A percentile compares a stretch with the other conserved stretches of the same genome.
Evolutionary conservation across 2,113 vertebrate genomes (phyloP).

Genomic region (Neotragus pygmaeus): DNA sequence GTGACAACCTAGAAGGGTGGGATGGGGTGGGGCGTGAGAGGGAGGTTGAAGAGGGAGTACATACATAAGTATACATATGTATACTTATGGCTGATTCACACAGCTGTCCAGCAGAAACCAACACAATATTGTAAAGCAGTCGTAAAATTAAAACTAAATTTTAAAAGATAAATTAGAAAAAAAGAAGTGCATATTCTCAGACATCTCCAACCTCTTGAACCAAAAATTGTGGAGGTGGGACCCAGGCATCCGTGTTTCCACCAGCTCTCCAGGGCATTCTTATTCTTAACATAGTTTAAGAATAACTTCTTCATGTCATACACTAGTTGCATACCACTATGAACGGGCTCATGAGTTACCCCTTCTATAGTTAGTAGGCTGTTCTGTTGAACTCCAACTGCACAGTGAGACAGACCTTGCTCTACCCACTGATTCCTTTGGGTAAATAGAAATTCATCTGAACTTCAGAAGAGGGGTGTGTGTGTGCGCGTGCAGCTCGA

Average conservation of each 20-base stretch:
- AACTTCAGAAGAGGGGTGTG: neutral
- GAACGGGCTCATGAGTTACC: neutral
- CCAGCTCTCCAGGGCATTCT: neutral
- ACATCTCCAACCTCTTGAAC: neutral
- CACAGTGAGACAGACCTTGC: neutral
- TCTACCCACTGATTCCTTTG: neutral
- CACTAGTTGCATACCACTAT: neutral
- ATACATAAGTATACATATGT: neutral
- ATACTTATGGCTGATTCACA: neutral
- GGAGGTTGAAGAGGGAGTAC: neutral
- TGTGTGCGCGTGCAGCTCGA: neutral
- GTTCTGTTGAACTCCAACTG: neutral
- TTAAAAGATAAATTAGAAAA: neutral
- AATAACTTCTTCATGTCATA: neutral
- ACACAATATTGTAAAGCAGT: neutral
- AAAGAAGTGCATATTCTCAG: neutral
- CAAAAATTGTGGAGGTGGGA: neutral
- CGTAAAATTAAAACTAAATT: neutral
- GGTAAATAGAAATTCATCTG: neutral
- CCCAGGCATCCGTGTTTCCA: neutral
- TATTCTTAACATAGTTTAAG: neutral
- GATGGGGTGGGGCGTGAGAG: neutral
- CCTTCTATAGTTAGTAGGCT: neutral
- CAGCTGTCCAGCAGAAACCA: neutral
- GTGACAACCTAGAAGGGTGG: neutral